Base-by-base conservation (phyloP, 2,113 vertebrate species). In the Lepisosteus oculatus region DNA sequence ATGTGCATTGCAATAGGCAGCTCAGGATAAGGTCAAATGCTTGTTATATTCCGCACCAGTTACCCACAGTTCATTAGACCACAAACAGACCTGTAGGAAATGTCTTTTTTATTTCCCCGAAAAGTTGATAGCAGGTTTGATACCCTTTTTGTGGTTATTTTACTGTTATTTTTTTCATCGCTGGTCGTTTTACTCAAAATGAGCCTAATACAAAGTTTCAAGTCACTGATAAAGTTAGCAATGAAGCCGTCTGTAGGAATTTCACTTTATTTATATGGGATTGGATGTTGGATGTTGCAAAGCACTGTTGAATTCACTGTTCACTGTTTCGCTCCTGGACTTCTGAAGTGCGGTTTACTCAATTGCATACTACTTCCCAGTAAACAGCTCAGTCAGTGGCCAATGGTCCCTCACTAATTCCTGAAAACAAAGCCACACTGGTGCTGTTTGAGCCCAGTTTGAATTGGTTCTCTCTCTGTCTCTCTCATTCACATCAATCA, bases 191-290 rank as follows among this genome's bases (percentile, higher is more conserved):
- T 51, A 63, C 75, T 82, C 83, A 84, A 59, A 78, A 83, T 74
- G 80, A 78, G 65, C 61, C 70, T 74, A 51, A 65, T 77, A 74
- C 84, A 81, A 73, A 59, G 68, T 82, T 76, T 84, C 81, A 79
- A 71, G 69, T 75, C 74, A 68, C 78, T 43, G 74, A 3, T 76
- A 70, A 69, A 78, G 75, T 76, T 79, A 83, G 78, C 78, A 79
- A 75, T 78, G 73, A 74, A 81, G 74, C 70, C 75, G 45, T 81
- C 70, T 67, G 80, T 82, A 74, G 64, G 68, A 69, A 41, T 67
- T 70, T 43, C 72, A 59, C 56, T 55, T 64, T 69, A 47, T 45
- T 54, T 74, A 61, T 43, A 61, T 69, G 56, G 63, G 78, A 81
- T 41, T 85, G 78, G 78, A 70, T n/a, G 68, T n/a, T n/a, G n/a